A percentile compares a stretch with the other conserved stretches of the same genome.
These are phyloP conservation scores for Alces alces DNA, from an alignment of 2,113 vertebrate genomes.

Conservation along the genomic window DNA sequence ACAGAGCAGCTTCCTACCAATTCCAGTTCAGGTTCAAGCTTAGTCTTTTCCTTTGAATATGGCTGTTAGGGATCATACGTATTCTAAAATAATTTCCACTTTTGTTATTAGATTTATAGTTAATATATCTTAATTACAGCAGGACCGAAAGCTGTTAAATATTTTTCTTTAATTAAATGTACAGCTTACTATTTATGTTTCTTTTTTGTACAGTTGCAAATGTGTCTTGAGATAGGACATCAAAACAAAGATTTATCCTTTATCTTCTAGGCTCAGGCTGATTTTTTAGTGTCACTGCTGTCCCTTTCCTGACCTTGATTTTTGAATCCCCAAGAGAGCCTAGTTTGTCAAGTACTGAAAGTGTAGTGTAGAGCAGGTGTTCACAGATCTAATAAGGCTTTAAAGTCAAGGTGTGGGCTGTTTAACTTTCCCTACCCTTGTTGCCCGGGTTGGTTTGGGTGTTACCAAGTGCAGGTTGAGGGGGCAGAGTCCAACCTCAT, in stretches of 20 bases:
- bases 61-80: not conserved
- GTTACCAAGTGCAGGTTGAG: not conserved
- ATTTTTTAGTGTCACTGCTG: not conserved
- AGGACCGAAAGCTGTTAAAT: not conserved
- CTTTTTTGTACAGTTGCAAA: not conserved
- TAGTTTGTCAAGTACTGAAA: not conserved
- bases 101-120: not conserved
- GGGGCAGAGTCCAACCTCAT: not conserved
- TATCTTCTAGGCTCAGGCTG: not conserved
- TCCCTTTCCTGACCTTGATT: not conserved
- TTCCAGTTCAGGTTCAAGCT: not conserved
- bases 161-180: not conserved
- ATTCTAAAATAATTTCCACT: not conserved
- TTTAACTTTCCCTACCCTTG: not conserved
- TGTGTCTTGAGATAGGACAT: not conserved
- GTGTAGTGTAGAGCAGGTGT: not conserved
- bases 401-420: conserved; percentile 21
- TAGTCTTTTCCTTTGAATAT: not conserved
- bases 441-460: not conserved
- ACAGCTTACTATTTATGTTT: not conserved
- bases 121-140: not conserved
- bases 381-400: not conserved
- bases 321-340: not conserved
- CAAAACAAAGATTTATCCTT: not conserved
- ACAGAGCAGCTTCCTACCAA: not conserved